phyloP scores from a whole-genome alignment of 2,888 invertebrate genomes.

The Polylopha cassiicola region DNA sequence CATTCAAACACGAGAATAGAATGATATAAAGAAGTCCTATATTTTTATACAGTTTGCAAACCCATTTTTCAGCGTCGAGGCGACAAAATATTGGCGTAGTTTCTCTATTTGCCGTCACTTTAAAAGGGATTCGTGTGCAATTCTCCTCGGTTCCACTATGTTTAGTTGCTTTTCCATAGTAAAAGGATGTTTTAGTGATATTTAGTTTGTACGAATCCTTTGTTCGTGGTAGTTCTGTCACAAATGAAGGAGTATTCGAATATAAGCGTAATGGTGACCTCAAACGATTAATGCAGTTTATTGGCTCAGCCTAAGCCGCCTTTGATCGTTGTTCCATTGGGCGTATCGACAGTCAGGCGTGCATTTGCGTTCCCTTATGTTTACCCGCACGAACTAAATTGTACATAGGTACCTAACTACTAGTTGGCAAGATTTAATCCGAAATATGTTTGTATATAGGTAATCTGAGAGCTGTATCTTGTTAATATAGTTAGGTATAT shows the following conservation, averaged over 20 bases:
- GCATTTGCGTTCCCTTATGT: slow-evolving; percentile 16
- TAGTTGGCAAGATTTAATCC: no score
- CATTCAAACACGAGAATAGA: slow-evolving; percentile 37
- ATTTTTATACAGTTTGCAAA: slow-evolving; percentile 19
- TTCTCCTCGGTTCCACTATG: background rate
- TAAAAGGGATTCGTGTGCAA: slow-evolving; percentile 4
- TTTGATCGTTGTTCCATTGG: slow-evolving; percentile 43
- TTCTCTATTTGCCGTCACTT: slow-evolving; percentile 16
- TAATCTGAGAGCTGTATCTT: no score
- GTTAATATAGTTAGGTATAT: no score
- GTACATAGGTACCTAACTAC: slow-evolving; percentile 7
- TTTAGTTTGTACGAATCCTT: background rate
- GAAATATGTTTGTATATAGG: slow-evolving; percentile 4
- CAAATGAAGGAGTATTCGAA: slow-evolving; percentile 1
- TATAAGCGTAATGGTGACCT: slow-evolving; percentile 6
- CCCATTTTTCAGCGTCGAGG: slow-evolving; percentile 7
- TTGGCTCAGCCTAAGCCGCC: slow-evolving; percentile 30
- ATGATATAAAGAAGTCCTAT: slow-evolving; percentile 28
- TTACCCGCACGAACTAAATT: slow-evolving; percentile 9
- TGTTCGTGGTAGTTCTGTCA: background rate
- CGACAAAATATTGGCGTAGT: slow-evolving; percentile 12
- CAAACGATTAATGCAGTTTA: slow-evolving; percentile 36
- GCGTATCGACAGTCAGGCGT: slow-evolving; percentile 31
- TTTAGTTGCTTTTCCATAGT: slow-evolving; percentile 4
- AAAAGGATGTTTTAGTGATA: background rate